phyloP scores from a whole-genome alignment of 2,113 vertebrate species.

The Chionodraco myersi region DNA sequence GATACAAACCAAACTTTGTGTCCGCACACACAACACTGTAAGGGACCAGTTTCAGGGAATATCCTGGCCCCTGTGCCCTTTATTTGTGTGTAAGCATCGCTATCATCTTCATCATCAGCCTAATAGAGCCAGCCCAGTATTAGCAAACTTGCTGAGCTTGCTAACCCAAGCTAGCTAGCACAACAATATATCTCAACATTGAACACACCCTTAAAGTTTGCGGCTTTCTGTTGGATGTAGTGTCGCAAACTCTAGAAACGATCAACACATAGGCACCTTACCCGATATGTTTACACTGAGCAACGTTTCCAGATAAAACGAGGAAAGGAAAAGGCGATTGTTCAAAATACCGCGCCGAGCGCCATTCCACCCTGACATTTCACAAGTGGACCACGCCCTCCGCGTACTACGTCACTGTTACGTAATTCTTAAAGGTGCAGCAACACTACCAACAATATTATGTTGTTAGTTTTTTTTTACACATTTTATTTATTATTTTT shows the following conservation, averaged over 20 bases:
- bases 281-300: conserved; percentile 36
- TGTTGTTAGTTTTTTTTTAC: not conserved
- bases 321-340: conserved; percentile 88
- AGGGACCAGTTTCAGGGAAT: not conserved
- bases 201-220: conserved; percentile 55
- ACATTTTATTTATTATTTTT: not conserved
- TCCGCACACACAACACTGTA: not conserved
- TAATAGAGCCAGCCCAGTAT: conserved; percentile 50
- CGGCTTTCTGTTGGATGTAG: conserved; percentile 8
- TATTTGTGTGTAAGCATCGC: not conserved
- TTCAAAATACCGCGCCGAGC: conserved; percentile 99
- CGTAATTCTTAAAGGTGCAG: conserved; percentile 64
- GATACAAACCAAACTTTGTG: conserved; percentile 9
- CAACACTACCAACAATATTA: fast-evolving
- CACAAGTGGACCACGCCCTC: conserved; percentile 89
- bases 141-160: conserved; percentile 77
- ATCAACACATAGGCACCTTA: conserved; percentile 38
- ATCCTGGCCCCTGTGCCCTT: not conserved
- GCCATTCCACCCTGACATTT: conserved; percentile 95
- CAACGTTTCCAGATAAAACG: conserved; percentile 68
- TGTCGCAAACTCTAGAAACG: not conserved
- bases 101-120: not conserved
- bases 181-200: conserved; percentile 67
- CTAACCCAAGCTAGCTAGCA: conserved; percentile 73
- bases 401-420: conserved; percentile 42